phyloP scores from a whole-genome alignment of 2,113 vertebrate genomes.

The Glaucomys volans region DNA sequence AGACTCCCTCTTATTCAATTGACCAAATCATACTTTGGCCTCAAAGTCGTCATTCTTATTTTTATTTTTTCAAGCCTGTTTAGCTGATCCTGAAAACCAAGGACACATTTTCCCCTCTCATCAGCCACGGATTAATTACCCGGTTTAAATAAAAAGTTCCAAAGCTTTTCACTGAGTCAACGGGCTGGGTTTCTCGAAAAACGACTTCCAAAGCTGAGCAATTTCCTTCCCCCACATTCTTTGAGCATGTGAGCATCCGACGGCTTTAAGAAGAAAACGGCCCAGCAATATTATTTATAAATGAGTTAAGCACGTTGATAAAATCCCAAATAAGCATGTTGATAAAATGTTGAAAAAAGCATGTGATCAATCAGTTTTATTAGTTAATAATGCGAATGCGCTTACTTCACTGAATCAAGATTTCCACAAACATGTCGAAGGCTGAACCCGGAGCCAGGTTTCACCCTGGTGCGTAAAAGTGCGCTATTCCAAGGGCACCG shows the following conservation, averaged over 20 bases:
- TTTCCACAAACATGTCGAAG: too few species aligned
- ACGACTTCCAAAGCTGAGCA: not conserved
- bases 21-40: not conserved
- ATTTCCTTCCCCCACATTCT: not conserved
- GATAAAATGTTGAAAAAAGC: too few species aligned
- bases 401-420: not conserved
- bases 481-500: too few species aligned
- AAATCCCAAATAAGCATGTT: too few species aligned
- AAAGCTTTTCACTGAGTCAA: not conserved
- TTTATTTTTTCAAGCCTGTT: too few species aligned
- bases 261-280: not conserved
- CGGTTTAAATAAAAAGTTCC: not conserved
- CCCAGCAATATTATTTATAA: not conserved
- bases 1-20: not conserved
- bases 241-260: not conserved
- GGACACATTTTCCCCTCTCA: too few species aligned
- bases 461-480: too few species aligned
- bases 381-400: not conserved
- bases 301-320: not conserved
- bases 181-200: rapidly evolving
- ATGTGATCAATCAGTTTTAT: not conserved
- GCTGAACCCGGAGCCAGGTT: too few species aligned
- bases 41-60: not conserved
- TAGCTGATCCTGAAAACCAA: not conserved
- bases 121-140: not conserved